Base-by-base conservation (phyloP, 2,797 vertebrate genomes). In the Hafferia zeledoni region DNA sequence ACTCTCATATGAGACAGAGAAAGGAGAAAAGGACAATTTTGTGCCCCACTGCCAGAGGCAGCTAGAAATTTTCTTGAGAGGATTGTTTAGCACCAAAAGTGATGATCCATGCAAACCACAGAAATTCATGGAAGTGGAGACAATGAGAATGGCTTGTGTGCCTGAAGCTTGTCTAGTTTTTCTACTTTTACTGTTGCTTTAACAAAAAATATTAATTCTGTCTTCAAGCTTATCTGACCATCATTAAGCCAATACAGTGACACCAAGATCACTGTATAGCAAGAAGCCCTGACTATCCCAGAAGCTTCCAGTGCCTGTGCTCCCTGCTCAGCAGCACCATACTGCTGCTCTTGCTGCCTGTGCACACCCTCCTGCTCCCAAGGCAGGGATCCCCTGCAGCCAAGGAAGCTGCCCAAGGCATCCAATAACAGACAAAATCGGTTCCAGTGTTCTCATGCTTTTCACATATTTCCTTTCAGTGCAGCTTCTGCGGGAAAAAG, bases 361-460 rank as follows among this genome's bases (percentile, higher is more conserved):
- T 22, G 61, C 17, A 6, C 0, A 4, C 3, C 7, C 30, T 82
- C 46, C 49, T 0, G 0, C 60, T 67, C 44, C 64, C 49, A 5
- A 16, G 70, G 50, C 31, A 35, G 19, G 24, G 33, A 46, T 41
- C 6, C 13, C 15, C 37, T 0, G 0, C 24, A 72, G 67, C 59
- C 52, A 39, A 46, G n/a, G 43, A 41, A 65, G 52, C 22, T 35
- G n/a, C 64, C 23, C 1, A 2, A 64, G 35, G n/a, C 37, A 82
- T 17, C 33, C 19, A 19, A 35, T 6, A 33, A 27, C 60, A 74
- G 10, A 8, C 11, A 50, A 74, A 83, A 63, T 17, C 4, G 6
- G 17, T 20, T 56, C n/a, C 44, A 27, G 30, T 4, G 9, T 25
- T 75, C 19, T 49, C 53, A 60, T 5, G 37, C 13, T 23, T 47